These are phyloP conservation scores for Ictalurus furcatus DNA, from an alignment of 2,113 vertebrate species.

Conservation along the genomic window DNA sequence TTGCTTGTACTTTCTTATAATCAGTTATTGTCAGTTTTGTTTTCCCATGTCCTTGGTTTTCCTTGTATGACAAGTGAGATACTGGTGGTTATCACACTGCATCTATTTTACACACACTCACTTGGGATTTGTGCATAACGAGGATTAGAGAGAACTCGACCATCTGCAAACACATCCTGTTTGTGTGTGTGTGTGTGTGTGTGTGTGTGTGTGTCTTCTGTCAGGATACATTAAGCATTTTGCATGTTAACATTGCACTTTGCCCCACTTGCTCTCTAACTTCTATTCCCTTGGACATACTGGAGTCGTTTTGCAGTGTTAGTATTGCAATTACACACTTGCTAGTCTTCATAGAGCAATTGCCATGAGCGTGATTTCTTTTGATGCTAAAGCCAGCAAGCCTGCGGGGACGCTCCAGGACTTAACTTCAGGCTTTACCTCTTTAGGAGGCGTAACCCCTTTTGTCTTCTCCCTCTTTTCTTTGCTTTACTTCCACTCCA, in stretches of 20 bases:
- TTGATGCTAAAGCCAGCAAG: background rate
- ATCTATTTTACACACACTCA: background rate
- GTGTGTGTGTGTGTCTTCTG: background rate
- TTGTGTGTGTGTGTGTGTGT: background rate
- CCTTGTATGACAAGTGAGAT: slow-evolving; percentile 4
- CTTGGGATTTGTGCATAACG: background rate
- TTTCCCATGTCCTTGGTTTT: background rate
- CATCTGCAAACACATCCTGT: background rate
- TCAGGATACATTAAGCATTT: background rate
- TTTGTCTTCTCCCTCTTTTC: background rate
- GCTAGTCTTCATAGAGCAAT: background rate
- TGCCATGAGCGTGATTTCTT: background rate
- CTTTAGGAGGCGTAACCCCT: background rate
- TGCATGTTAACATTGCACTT: background rate
- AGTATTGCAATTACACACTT: background rate
- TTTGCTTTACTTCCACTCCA: background rate
- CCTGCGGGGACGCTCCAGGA: background rate
- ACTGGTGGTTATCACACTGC: background rate
- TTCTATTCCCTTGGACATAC: background rate
- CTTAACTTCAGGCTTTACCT: background rate
- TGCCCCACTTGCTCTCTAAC: background rate
- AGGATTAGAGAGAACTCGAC: background rate
- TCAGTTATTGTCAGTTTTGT: background rate
- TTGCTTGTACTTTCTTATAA: slow-evolving; percentile 5
- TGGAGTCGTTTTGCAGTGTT: background rate